phyloP scores from a whole-genome alignment of 2,113 vertebrate species.

The zebrafish (Danio rerio) region DNA sequence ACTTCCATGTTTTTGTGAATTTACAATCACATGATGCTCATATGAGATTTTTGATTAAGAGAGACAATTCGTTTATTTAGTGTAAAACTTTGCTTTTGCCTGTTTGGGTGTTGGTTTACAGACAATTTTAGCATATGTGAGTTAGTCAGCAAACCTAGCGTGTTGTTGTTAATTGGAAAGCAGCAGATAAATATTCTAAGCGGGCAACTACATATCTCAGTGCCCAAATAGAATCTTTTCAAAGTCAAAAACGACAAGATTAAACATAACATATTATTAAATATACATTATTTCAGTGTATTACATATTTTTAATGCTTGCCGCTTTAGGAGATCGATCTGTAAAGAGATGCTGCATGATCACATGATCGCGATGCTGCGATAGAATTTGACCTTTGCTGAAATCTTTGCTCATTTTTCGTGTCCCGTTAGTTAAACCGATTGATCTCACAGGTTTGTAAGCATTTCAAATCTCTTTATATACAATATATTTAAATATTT shows the following conservation, averaged over 20 bases:
- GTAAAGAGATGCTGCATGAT: slow-evolving; percentile 19
- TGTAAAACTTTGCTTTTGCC: background rate
- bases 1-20: background rate
- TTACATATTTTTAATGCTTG: background rate
- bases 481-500: background rate
- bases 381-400: slow-evolving; percentile 12
- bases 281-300: background rate
- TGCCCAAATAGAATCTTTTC: background rate
- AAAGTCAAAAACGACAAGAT: background rate
- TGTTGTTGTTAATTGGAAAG: background rate
- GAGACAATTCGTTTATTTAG: background rate
- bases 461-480: no score
- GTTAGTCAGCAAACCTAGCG: background rate
- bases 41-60: background rate
- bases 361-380: slow-evolving; percentile 28
- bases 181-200: background rate
- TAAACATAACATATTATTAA: background rate
- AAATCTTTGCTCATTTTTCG: background rate
- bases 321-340: background rate
- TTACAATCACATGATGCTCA: slow-evolving; percentile 12
- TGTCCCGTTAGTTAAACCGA: background rate
- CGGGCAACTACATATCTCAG: background rate
- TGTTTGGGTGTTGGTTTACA: background rate
- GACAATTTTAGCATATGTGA: background rate
- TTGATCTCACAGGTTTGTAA: background rate